Percentiles rank a stretch among this genome's conserved stretches.
These are phyloP conservation scores for Elegia similella DNA, from an alignment of 2,888 invertebrate species.

Conservation along the genomic window DNA sequence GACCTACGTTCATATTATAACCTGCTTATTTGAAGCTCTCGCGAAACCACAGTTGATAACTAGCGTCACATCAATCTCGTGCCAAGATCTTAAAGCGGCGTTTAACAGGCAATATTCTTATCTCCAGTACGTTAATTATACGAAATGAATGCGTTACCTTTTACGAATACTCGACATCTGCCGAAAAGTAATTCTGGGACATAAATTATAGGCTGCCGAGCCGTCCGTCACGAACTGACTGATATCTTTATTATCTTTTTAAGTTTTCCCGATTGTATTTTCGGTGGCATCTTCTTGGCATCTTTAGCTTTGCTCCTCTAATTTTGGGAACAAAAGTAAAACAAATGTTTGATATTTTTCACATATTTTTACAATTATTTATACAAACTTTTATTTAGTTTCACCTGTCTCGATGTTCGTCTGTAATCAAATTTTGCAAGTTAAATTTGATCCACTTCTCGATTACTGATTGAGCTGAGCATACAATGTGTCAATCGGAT, in stretches of 20 bases:
- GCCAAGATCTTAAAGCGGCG: constrained; percentile 23
- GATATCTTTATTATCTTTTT: constrained; percentile 40
- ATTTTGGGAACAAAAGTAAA: background rate
- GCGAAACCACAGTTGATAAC: background rate
- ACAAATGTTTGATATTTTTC: no score
- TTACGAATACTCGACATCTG: constrained; percentile 39
- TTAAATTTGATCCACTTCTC: no score
- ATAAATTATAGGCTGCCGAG: constrained; percentile 45
- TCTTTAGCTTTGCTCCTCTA: background rate
- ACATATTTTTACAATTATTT: no score
- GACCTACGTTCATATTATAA: no score
- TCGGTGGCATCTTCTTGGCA: background rate
- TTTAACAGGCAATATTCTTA: constrained; percentile 30
- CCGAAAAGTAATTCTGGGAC: constrained; percentile 34
- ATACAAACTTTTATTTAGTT: no score
- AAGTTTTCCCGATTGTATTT: constrained; percentile 10
- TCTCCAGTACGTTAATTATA: constrained; percentile 44
- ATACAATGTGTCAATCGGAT: no score
- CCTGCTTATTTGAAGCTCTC: background rate
- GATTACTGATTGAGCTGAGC: no score
- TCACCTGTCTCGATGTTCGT: no score
- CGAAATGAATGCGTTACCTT: constrained; percentile 49
- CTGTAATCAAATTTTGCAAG: no score
- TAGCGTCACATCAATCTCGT: constrained; percentile 7
- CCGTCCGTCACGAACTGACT: constrained; percentile 35